Conservation (phyloP, 2,888 invertebrate genomes). For the Theretra japonica region DNA sequence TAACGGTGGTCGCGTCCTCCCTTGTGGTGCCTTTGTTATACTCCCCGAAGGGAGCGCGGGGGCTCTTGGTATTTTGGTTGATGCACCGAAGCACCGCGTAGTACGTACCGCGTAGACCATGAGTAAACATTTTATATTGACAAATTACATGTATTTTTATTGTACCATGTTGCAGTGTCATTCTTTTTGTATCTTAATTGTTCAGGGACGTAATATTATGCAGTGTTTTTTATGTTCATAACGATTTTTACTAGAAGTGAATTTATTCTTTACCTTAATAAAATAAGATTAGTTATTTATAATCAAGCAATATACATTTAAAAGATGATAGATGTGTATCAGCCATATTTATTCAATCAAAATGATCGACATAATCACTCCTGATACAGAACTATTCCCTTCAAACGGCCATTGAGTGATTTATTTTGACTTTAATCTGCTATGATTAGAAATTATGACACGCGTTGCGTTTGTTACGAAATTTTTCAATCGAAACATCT, state of each 20-base stretch:
- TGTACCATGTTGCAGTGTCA: neutral
- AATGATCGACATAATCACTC: neutral
- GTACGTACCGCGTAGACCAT: conserved; percentile 56
- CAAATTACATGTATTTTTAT: neutral
- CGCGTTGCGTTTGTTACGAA: neutral
- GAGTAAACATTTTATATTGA: conserved; percentile 50
- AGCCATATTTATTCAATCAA: neutral
- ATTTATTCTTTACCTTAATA: too few relatives aligned
- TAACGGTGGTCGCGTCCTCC: conserved; percentile 48
- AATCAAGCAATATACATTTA: too few relatives aligned
- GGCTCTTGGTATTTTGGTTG: conserved; percentile 55
- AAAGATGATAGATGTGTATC: too few relatives aligned
- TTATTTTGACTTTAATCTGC: conserved; percentile 48
- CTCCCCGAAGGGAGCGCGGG: conserved; percentile 43
- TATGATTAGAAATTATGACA: conserved; percentile 45
- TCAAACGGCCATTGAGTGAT: conserved; percentile 42
- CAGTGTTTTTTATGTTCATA: too few relatives aligned
- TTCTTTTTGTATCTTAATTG: neutral
- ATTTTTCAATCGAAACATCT: neutral
- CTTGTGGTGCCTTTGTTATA: conserved; percentile 45
- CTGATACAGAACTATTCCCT: conserved; percentile 40
- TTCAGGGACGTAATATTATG: too few relatives aligned
- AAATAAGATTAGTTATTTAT: too few relatives aligned
- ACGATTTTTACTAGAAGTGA: too few relatives aligned
- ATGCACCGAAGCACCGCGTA: conserved; percentile 49